Base-by-base conservation (phyloP, 2,888 invertebrate genomes). In the Spisula solida region DNA sequence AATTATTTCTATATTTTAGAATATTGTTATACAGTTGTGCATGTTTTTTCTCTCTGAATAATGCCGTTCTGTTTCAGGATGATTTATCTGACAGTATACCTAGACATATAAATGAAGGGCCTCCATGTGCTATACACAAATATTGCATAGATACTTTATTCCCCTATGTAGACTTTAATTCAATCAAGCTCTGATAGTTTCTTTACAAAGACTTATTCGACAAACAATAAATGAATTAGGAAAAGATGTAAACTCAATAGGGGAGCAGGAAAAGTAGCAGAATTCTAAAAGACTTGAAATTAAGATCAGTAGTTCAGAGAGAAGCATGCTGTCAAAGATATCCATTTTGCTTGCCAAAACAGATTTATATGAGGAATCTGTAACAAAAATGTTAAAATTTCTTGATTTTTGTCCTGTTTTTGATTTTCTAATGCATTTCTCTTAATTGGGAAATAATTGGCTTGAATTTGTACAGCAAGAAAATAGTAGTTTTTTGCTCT, bases 61-160 rank as follows among this genome's bases (percentile, higher is more conserved):
- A 66, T 66, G 25, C 12, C n/a, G 10, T 25, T 4, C 25, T 66
- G 25, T n/a, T 10, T 66, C 10, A 10, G 18, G 5, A 34, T 75
- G 18, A 75, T 75, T 75, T 18, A 75, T 75, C 34, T 75, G 4
- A 75, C 18, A 34, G 31, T 31, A 34, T 4, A 25, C 34, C 34
- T 75, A 75, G 75, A 75, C 75, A 75, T 70, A 70, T 75, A 34
- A 75, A 75, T 75, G 75, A 31, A 31, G 75, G 75, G 14, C 75
- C 75, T 75, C 16, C 10, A 75, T 75, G 31, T 31, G 75, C 31
- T 31, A 25, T 75, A 75, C 18, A 75, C 75, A 34, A 75, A 18
- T 31, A 31, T 75, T 75, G 8, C 34, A 14, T 75, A 31, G 29
- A 31, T 31, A 34, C 31, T 75, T 34, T 75, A 75, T 75, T 75